Base-by-base conservation (phyloP, 2,888 invertebrate species). In the Dynastes grantii region DNA sequence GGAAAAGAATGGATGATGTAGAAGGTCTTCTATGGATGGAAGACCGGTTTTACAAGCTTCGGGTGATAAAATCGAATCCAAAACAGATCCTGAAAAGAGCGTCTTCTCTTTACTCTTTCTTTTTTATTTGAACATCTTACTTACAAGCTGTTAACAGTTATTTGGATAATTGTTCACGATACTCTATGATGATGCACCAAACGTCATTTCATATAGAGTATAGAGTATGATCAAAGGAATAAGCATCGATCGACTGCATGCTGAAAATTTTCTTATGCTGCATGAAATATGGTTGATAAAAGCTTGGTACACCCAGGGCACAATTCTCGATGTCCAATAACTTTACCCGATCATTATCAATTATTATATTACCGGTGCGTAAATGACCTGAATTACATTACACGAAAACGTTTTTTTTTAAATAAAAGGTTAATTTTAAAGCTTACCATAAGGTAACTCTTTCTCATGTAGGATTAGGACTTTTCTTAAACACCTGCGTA, bases 241-340 rank as follows among this genome's bases (percentile, higher is more conserved):
- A 97, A 0, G 96, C 94, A 87, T 98, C 97, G 1, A 97, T 89
- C 0, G 93, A 90, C 87, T 96, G 95, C 40, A 94, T 89, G 1
- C 93, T 92, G 87, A 93, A 90, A 37, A 93, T 92, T 84, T 93
- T 92, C 81, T 93, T 92, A 84, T 94, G 92, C 83, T 95, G 94
- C 80, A 95, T 90, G 82, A 95, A 91, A 84, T 93, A 93, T 49
- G 95, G 94, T 65, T 96, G 91, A 88, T 95, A 93, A 83, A 94
- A 92, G 32, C 93, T 92, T 0, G 96, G 93, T 4, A 95, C 93
- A 1, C 97, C 97, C 63, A 96, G 87, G 40, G 97, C 88, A 71
- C 93, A 92, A 88, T 97, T 97, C 89, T 97, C 97, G 79, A 97
- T 89, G 86, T 97, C 97, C 85, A 95, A 87, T 40, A 98, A 89